phyloP scores from a whole-genome alignment of 2,113 vertebrate species.

The Bettongia penicillata region DNA sequence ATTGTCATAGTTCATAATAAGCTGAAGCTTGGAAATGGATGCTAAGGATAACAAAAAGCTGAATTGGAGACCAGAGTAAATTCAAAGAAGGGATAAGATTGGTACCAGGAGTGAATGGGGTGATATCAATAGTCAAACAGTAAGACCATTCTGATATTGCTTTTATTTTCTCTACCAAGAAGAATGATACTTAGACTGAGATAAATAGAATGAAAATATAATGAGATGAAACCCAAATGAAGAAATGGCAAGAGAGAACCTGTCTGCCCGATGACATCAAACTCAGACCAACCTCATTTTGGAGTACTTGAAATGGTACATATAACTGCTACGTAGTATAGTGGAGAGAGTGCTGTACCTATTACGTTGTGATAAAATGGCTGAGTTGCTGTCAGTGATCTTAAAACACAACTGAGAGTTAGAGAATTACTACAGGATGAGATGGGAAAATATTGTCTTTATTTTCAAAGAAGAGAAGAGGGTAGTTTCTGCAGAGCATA shows the following conservation, averaged over 20 bases:
- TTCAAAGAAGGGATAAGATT: neutral
- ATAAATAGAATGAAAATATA: neutral
- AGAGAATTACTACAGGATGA: neutral
- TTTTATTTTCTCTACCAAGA: neutral
- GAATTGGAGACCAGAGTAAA: neutral
- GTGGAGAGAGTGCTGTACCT: neutral
- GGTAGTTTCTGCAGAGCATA: neutral
- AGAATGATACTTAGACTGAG: neutral
- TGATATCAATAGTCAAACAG: neutral
- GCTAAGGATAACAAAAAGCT: neutral
- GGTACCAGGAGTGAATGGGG: neutral
- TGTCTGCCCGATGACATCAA: neutral
- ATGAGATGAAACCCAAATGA: neutral
- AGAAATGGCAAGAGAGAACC: neutral
- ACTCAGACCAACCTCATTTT: neutral
- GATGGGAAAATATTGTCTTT: neutral
- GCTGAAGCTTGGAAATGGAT: neutral
- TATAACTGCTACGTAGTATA: neutral
- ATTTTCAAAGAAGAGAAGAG: neutral
- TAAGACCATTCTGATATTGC: neutral
- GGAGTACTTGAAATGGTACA: neutral
- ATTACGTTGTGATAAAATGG: neutral
- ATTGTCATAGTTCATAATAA: neutral
- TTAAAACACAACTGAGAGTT: neutral
- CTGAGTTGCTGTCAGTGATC: neutral